These are phyloP conservation scores for Trinectes maculatus DNA, from an alignment of 2,113 vertebrate genomes.

Conservation along the genomic window DNA sequence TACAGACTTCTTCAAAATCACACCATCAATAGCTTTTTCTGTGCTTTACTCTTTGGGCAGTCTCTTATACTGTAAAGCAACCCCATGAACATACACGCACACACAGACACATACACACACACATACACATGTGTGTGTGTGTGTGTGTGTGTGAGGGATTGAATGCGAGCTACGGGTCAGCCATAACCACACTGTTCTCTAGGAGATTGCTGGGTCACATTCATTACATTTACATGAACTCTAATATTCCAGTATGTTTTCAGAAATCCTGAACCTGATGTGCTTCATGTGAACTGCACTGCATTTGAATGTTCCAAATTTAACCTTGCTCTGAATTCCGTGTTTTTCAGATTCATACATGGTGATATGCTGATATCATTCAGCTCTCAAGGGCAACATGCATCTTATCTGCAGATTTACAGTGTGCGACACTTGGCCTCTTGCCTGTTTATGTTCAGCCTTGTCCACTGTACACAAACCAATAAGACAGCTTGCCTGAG, in stretches of 20 bases:
- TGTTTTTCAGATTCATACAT: neutral
- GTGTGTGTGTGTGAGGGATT: constrained; percentile 12
- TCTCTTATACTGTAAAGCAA: constrained; percentile 28
- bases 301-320: neutral
- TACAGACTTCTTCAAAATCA: constrained; percentile 46
- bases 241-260: neutral
- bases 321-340: neutral
- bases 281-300: neutral
- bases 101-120: constrained; percentile 24
- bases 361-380: too few species aligned
- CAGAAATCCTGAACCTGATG: neutral
- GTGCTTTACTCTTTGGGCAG: constrained; percentile 46
- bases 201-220: constrained; percentile 16
- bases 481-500: too few species aligned
- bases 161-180: constrained; percentile 30
- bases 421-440: too few species aligned
- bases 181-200: neutral
- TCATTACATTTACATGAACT: neutral
- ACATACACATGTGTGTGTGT: constrained; percentile 7
- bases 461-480: too few species aligned
- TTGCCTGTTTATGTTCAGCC: too few species aligned
- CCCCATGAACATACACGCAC: constrained; percentile 16
- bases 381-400: too few species aligned
- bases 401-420: too few species aligned
- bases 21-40: constrained; percentile 56